Evolutionary conservation across 2,888 invertebrate genomes (phyloP).

Genomic region (Catocala sponsa): DNA sequence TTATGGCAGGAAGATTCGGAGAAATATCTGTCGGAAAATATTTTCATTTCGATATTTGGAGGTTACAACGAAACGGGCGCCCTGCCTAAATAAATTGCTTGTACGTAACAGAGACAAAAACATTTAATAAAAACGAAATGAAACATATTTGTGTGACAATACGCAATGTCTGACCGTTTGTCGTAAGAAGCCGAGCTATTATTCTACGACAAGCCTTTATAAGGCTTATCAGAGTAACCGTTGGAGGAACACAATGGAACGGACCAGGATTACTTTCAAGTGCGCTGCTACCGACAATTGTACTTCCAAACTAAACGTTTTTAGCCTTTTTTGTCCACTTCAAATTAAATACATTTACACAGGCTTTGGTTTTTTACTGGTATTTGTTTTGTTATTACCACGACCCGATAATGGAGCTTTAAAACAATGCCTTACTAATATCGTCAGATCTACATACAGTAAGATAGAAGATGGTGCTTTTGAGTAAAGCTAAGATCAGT

Average conservation of each 20-base stretch:
- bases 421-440: neutral
- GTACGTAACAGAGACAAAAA: constrained; percentile 10
- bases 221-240: constrained; percentile 68
- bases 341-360: constrained; percentile 20
- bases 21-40: too few species aligned
- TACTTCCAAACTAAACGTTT: constrained; percentile 33
- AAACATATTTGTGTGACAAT: constrained; percentile 43
- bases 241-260: constrained; percentile 66
- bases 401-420: neutral
- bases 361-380: constrained; percentile 21
- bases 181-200: constrained; percentile 53
- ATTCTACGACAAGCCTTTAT: constrained; percentile 49
- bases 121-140: constrained; percentile 39
- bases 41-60: too few species aligned
- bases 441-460: too few species aligned
- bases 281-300: constrained; percentile 60
- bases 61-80: too few species aligned
- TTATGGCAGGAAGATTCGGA: too few species aligned
- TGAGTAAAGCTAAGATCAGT: too few species aligned
- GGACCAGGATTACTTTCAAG: constrained; percentile 58
- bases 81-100: neutral
- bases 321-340: constrained; percentile 30
- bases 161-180: constrained; percentile 52
- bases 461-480: too few species aligned
- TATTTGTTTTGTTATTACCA: constrained; percentile 12